phyloP scores from a whole-genome alignment of 2,113 vertebrate genomes.

The Raja brachyura region DNA sequence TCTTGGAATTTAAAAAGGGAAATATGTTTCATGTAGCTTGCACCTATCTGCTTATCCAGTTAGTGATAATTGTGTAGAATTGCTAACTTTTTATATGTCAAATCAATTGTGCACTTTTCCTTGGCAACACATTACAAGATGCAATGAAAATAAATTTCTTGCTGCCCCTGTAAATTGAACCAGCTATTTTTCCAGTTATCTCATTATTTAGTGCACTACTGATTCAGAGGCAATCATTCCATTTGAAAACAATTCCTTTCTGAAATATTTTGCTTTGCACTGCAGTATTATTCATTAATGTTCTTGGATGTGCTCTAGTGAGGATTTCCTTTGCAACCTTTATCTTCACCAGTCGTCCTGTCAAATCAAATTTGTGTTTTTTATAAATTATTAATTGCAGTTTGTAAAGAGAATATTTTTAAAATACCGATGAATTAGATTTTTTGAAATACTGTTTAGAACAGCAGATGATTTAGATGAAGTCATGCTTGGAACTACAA shows the following conservation, averaged over 20 bases:
- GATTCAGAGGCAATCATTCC: not conserved
- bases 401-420: not conserved
- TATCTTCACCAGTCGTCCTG: not conserved
- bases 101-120: not conserved
- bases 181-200: not conserved
- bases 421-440: not conserved
- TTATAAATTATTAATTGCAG: not conserved
- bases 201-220: not conserved
- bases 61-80: not conserved
- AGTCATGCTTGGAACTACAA: not conserved
- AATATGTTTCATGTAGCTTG: not conserved
- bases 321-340: not conserved
- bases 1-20: not conserved
- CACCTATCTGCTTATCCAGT: not conserved
- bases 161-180: not conserved
- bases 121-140: not conserved
- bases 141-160: not conserved
- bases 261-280: not conserved
- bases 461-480: not conserved
- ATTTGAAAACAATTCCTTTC: not conserved
- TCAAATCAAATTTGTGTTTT: not conserved
- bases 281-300: not conserved
- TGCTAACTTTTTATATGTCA: not conserved
- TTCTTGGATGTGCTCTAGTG: not conserved
- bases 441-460: not conserved